Base-by-base conservation (phyloP, 2,113 vertebrate genomes). In the Sapayoa aenigma region DNA sequence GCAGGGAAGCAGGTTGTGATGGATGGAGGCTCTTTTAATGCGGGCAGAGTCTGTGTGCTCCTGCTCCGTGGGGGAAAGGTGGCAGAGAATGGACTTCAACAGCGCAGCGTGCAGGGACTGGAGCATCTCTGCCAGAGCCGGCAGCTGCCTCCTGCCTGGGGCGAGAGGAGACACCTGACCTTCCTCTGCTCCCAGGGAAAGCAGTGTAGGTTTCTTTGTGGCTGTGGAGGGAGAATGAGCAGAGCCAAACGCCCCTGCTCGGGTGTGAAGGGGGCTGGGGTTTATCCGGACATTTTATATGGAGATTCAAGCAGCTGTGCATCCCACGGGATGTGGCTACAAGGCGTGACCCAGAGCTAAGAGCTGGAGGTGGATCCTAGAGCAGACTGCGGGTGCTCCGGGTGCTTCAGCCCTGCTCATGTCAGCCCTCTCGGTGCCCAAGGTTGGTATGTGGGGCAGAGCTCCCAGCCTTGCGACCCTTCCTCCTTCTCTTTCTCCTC, bases 31-130 rank as follows among this genome's bases (percentile, higher is more conserved):
- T 80, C 10, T n/a, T n/a, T 39, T 23, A 63, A 52, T 35, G 27
- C 12, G 22, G 27, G 7, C 41, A 4, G 46, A 19, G 35, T 55
- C 55, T 0, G 0, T 1, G 15, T 20, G n/a, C 35, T 62, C 56
- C 13, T 46, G 59, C 42, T 74, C 35, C 50, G 66, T 35, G 27
- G 3, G 65, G 25, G 20, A 49, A 65, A 35, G 1, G 39, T 65
- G 42, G 12, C 17, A 59, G 35, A 55, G 89, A 78, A 81, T 23
- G 74, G 65, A 49, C 33, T 93, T 92, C 49, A 63, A 25, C 23
- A 11, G 75, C 31, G 25, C 3, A 6, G 9, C 9, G 31, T 65
- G 68, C 0, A 8, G 56, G 14, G 3, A 30, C 33, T 31, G 19
- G 41, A 77, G 42, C 50, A 22, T 24, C 75, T 67, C 50, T 60